Percentiles rank a stretch among this genome's conserved stretches.
Evolutionary conservation across 2,797 vertebrate genomes (phyloP).

Genomic region (Acestrorhynchus altus): DNA sequence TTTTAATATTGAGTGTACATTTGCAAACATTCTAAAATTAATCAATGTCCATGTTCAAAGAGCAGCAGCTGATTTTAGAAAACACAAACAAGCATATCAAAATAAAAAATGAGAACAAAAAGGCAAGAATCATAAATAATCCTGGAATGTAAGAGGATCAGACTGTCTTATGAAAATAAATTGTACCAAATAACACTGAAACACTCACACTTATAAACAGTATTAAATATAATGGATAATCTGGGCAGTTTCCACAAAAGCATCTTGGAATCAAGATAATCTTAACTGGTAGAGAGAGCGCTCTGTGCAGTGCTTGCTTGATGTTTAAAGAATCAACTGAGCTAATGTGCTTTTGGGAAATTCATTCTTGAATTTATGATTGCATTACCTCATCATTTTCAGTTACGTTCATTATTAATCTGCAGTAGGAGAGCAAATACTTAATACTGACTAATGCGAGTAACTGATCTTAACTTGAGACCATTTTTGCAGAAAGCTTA

Average conservation of each 20-base stretch:
- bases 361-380: neutral
- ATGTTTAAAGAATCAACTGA: too few relatives aligned
- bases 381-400: neutral
- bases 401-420: neutral
- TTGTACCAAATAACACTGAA: neutral
- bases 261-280: too few relatives aligned
- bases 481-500: neutral
- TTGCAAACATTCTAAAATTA: neutral
- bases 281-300: too few relatives aligned
- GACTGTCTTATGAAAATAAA: neutral
- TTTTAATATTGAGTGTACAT: too few relatives aligned
- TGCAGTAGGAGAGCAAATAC: neutral
- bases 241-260: too few relatives aligned
- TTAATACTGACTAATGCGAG: neutral
- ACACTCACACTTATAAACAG: neutral
- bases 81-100: too few relatives aligned
- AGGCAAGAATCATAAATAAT: too few relatives aligned
- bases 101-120: neutral
- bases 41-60: neutral
- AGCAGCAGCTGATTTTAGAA: conserved; percentile 3
- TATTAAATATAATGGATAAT: too few relatives aligned
- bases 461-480: too few relatives aligned
- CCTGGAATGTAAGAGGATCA: too few relatives aligned
- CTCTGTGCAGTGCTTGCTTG: too few relatives aligned
- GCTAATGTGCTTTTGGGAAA: too few relatives aligned